Percentiles rank a stretch among this genome's conserved stretches.
phyloP scores from a whole-genome alignment of 2,888 invertebrate species.

The Lobophora halterata region DNA sequence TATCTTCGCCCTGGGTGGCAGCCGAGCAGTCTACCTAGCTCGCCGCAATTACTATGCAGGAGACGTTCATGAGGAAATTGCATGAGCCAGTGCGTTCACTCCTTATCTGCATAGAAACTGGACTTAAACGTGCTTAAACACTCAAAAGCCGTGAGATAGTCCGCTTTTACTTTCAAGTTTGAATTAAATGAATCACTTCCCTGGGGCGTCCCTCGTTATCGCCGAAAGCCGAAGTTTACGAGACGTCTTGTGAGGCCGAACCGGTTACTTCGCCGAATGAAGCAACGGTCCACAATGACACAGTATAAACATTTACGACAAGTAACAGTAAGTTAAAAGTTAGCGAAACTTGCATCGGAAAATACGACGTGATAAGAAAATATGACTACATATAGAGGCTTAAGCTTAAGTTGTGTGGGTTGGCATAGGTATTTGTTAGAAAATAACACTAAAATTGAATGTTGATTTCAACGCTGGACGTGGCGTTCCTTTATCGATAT shows the following conservation, averaged over 20 bases:
- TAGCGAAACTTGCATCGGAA: no score
- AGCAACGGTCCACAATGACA: conserved; percentile 39
- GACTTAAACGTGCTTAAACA: conserved; percentile 32
- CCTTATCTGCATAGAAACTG: conserved; percentile 27
- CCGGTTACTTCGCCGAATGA: conserved; percentile 41
- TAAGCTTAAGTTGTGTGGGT: no score
- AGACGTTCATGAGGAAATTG: conserved; percentile 37
- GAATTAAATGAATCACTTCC: conserved; percentile 45
- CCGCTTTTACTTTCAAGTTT: conserved; percentile 29
- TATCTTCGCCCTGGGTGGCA: conserved; percentile 50
- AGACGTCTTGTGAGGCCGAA: conserved; percentile 26
- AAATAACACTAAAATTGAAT: no score
- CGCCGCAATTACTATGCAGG: conserved; percentile 43
- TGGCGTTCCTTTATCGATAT: no score
- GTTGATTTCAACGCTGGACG: no score
- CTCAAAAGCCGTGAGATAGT: conserved; percentile 19
- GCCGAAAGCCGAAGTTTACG: conserved; percentile 22
- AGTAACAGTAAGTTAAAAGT: no score
- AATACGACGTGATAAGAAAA: no score
- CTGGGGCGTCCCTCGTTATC: conserved; percentile 46
- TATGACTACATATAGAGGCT: no score
- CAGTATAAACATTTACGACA: no score
- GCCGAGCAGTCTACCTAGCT: conserved; percentile 59
- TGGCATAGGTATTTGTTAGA: no score
- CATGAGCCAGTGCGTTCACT: conserved; percentile 39